phyloP scores from a whole-genome alignment of 92 coral and sea anemone genomes.

The Scolanthus callimorphus region DNA sequence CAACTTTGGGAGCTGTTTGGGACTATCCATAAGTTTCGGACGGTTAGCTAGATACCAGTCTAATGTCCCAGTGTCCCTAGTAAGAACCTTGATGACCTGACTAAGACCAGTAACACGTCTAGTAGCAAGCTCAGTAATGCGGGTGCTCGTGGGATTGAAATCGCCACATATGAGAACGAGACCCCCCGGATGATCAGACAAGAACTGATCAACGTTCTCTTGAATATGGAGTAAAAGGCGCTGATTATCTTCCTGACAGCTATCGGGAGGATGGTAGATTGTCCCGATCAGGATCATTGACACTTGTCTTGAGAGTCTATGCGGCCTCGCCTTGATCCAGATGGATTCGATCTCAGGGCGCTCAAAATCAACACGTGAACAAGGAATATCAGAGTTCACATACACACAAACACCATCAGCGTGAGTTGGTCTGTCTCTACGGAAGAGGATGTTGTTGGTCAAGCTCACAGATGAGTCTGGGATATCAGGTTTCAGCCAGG shows the following conservation, averaged over 20 bases:
- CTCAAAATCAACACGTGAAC: constrained; percentile 11
- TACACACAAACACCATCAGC: constrained; percentile 21
- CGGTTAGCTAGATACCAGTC: no score
- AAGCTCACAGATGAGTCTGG: constrained; percentile 12
- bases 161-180: constrained; percentile 20
- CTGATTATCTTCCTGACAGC: constrained; percentile 5
- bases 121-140: constrained; percentile 2
- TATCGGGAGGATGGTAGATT: constrained; percentile 13
- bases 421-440: constrained; percentile 19
- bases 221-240: constrained; percentile 28
- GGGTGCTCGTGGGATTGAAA: constrained; percentile 18
- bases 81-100: constrained; percentile 21
- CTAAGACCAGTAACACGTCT: constrained; percentile 25
- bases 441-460: constrained; percentile 20
- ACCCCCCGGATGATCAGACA: constrained; percentile 31
- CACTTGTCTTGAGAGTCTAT: constrained; percentile 9
- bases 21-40: no score
- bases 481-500: constrained; percentile 19
- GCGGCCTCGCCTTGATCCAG: constrained; percentile 22
- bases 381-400: constrained; percentile 16
- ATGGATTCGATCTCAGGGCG: constrained; percentile 25
- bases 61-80: no score
- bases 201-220: constrained; percentile 14
- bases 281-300: constrained; percentile 24
- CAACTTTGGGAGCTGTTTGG: no score